Conservation (phyloP, 2,888 invertebrate genomes). For the Melangyna quadrimaculata region DNA sequence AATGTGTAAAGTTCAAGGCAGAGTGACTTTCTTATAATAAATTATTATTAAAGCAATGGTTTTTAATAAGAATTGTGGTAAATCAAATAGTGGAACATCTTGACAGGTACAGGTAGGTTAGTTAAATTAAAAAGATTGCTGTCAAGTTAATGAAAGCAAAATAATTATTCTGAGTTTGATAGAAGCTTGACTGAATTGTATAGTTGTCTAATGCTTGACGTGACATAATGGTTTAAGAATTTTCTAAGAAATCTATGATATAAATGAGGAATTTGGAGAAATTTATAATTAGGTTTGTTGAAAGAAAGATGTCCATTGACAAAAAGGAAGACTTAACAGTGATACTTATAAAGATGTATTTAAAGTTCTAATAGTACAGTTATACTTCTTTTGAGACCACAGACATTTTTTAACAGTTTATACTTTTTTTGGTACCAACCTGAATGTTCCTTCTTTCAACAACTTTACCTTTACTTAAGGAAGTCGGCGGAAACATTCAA, state of each 20-base stretch:
- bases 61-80: background rate
- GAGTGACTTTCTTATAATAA: background rate
- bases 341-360: too few species aligned
- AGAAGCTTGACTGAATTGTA: background rate
- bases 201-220: background rate
- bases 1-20: conserved; percentile 25
- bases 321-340: too few species aligned
- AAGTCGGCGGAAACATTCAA: too few species aligned
- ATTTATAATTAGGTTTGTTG: background rate
- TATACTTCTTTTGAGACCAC: too few species aligned
- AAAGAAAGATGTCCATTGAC: background rate
- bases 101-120: too few species aligned
- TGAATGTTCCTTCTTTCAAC: too few species aligned
- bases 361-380: too few species aligned
- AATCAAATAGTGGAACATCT: conserved; percentile 19
- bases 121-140: conserved; percentile 21
- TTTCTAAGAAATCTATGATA: background rate
- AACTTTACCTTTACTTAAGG: too few species aligned
- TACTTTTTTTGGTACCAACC: too few species aligned
- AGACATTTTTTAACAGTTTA: too few species aligned
- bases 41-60: background rate
- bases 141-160: background rate
- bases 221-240: conserved; percentile 5
- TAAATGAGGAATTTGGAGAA: background rate
- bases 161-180: background rate